These are phyloP conservation scores for Corythaixoides concolor DNA, from an alignment of 2,113 vertebrate genomes.

Conservation along the genomic window DNA sequence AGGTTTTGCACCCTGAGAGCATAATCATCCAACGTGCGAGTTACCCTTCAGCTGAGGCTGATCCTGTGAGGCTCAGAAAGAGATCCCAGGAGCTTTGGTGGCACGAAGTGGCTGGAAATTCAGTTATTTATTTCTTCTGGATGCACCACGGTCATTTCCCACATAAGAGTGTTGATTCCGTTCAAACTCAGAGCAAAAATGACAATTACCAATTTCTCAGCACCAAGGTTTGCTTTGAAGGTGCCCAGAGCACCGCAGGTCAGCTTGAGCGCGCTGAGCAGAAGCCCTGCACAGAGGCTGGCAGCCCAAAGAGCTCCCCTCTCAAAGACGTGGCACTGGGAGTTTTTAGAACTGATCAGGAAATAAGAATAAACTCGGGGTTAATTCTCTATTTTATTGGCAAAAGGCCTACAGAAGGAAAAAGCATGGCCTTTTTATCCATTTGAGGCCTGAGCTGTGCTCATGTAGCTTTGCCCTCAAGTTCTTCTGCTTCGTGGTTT, in stretches of 20 bases:
- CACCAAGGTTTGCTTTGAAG: not conserved
- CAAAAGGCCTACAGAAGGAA: not conserved
- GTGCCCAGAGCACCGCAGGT: rapidly evolving
- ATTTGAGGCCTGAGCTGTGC: not conserved
- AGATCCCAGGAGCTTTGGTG: not conserved
- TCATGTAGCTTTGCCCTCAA: rapidly evolving
- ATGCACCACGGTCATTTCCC: rapidly evolving
- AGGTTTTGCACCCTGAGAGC: not conserved
- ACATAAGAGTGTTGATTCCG: rapidly evolving
- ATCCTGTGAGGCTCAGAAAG: not conserved
- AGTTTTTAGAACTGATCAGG: not conserved
- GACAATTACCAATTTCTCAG: rapidly evolving
- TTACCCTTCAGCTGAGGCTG: not conserved
- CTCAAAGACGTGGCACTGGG: not conserved
- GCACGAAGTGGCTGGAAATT: not conserved
- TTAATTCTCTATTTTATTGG: not conserved
- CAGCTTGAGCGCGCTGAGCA: not conserved
- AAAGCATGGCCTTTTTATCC: rapidly evolving
- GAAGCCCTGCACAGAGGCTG: not conserved
- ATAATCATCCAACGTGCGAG: rapidly evolving
- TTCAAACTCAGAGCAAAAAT: not conserved
- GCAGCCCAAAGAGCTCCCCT: not conserved
- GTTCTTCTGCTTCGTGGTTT: not conserved
- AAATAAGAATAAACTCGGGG: not conserved
- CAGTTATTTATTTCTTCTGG: not conserved